Base-by-base conservation (phyloP, 2,113 vertebrate species). In the Cyprinodon brontotheroides region DNA sequence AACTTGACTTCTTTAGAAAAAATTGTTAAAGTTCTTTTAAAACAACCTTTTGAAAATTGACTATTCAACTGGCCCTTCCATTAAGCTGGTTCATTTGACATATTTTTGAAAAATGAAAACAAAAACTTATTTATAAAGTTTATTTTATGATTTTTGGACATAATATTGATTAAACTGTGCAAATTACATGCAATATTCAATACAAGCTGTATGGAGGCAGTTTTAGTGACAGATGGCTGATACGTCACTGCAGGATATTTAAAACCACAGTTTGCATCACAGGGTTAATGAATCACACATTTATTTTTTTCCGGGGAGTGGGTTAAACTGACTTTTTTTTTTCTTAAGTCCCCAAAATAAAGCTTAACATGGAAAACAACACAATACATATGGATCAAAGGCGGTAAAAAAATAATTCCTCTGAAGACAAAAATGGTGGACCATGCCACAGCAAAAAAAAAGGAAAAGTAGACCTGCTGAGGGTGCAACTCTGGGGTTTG, bases 391-490 rank as follows among this genome's bases (percentile, higher is more conserved):
- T 79, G 70, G 80, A 67, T 77, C 81, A 74, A 79, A 91, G 82
- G 88, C 85, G 13, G 89, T 94, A 94, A 85, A 94, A 95, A 95
- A 95, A 95, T 94, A 95, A 82, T 92, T 90, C 78, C 86, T 94
- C 90, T 93, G 78, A 83, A 78, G 90, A 91, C 69, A 86, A 63
- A 47, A 6, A 71, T 20, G 50, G 87, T 89, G 87, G 89, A 68
- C 71, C 48, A 3, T 37, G 84, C 87, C 88, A 87, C 74, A 63
- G 59, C 13, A 37, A 61, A 71, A 66, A 84, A 74, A 39, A 17
- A 59, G 4, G 11, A 69, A 70, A 41, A 74, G 68, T 50, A 66
- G n/a, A 68, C 68, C 75, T 80, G 65, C 38, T 60, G 71, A 71
- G 66, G 66, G 36, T 60, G 13, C 76, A 62, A 65, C 77, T 84